phyloP scores from a whole-genome alignment of 1,140 invertebrate genomes.

The Drosophila eugracilis region DNA sequence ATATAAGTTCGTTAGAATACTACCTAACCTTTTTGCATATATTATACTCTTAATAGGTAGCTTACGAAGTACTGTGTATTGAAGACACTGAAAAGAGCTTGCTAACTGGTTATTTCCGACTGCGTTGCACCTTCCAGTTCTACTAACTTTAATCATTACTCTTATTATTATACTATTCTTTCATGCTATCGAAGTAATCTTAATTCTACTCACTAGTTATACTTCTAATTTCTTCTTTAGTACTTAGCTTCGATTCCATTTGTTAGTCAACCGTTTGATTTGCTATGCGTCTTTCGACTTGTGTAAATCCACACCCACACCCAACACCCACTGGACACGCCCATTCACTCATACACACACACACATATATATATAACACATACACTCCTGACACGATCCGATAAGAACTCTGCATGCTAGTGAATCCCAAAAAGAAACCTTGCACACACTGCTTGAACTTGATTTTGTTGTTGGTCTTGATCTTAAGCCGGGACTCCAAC shows the following conservation, averaged over 20 bases:
- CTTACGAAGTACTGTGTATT: neutral
- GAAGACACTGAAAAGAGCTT: neutral
- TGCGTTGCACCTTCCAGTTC: conserved; percentile 30
- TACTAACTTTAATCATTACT: conserved; percentile 36
- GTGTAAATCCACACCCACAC: conserved; percentile 40
- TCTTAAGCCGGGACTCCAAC: conserved; percentile 40
- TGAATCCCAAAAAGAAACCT: conserved; percentile 38
- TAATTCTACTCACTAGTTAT: conserved; percentile 57
- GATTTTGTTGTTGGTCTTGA: conserved; percentile 10
- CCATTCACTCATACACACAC: conserved; percentile 15
- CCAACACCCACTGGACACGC: conserved; percentile 24
- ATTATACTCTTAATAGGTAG: neutral
- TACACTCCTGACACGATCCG: conserved; percentile 20
- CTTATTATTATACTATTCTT: conserved; percentile 36
- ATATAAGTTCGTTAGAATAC: too few species aligned
- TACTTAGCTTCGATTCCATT: conserved; percentile 47
- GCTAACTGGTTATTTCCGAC: conserved; percentile 49
- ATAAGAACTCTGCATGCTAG: conserved; percentile 56
- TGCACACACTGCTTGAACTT: conserved; percentile 50
- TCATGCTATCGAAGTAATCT: conserved; percentile 47
- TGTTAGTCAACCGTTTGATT: conserved; percentile 60
- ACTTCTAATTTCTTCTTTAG: conserved; percentile 50
- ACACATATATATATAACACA: conserved; percentile 25
- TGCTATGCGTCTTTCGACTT: conserved; percentile 73
- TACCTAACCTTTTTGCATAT: too few species aligned